Conservation (phyloP, 2,797 vertebrate species). For the Remorina albescens region DNA sequence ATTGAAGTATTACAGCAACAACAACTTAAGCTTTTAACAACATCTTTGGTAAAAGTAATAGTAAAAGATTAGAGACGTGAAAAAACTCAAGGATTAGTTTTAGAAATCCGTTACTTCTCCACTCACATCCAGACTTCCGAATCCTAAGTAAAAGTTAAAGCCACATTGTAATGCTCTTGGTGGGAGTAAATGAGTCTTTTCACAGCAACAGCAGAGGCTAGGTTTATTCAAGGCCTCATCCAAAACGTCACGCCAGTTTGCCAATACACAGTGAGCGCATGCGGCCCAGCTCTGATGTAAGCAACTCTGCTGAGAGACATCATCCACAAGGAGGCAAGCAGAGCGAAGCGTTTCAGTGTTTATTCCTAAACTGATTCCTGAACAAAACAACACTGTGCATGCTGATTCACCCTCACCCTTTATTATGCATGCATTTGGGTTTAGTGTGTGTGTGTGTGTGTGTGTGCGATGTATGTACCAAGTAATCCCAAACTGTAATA, state of each 20-base stretch:
- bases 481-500: conserved; percentile 53
- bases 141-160: conserved; percentile 51
- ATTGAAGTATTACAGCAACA: conserved; percentile 1
- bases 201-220: conserved; percentile 58
- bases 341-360: conserved; percentile 37
- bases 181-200: conserved; percentile 69
- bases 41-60: neutral
- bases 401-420: conserved; percentile 41
- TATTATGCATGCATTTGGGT: conserved; percentile 29
- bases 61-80: neutral
- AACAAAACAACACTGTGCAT: conserved; percentile 13
- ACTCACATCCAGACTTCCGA: conserved; percentile 13
- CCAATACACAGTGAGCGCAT: conserved; percentile 54
- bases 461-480: conserved; percentile 40
- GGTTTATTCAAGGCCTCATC: conserved; percentile 68
- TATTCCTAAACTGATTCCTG: conserved; percentile 56
- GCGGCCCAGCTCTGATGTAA: conserved; percentile 61
- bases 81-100: conserved; percentile 9
- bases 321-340: conserved; percentile 45
- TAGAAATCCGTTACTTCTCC: conserved; percentile 17
- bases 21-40: neutral
- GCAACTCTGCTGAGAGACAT: conserved; percentile 55
- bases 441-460: conserved; percentile 7
- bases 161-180: conserved; percentile 50
- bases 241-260: conserved; percentile 69